These are phyloP conservation scores for Syngnathus rostellatus DNA, from an alignment of 2,797 vertebrate genomes.

Conservation along the genomic window DNA sequence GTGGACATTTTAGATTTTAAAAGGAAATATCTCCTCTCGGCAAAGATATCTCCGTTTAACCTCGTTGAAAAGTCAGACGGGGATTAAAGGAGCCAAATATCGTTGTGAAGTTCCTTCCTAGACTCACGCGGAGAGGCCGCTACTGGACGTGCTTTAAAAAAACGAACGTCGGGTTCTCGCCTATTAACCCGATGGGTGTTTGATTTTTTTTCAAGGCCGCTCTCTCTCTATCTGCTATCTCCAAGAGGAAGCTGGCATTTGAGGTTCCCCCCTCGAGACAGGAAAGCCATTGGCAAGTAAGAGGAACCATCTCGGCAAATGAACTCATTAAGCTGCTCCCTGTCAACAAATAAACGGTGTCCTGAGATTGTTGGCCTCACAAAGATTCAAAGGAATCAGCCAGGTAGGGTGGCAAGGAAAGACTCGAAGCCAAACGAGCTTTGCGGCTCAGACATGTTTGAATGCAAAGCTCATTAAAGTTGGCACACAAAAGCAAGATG, in stretches of 20 bases:
- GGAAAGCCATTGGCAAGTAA: conserved; percentile 52
- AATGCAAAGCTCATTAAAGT: conserved; percentile 66
- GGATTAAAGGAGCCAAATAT: conserved; percentile 4
- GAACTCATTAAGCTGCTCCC: conserved; percentile 69
- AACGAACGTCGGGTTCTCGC: conserved; percentile 28
- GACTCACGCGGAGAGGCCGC: not conserved
- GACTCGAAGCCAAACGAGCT: too few relatives aligned
- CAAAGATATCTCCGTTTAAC: not conserved
- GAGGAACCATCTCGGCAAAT: conserved; percentile 57
- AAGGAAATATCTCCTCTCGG: not conserved
- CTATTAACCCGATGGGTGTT: conserved; percentile 52
- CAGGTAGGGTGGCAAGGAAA: conserved; percentile 17
- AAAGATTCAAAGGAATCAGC: conserved; percentile 12
- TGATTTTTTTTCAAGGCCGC: conserved; percentile 46
- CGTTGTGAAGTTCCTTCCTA: conserved; percentile 21
- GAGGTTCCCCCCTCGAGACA: conserved; percentile 50
- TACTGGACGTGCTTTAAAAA: conserved; percentile 7
- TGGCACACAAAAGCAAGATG: conserved; percentile 61
- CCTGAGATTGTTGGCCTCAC: conserved; percentile 57
- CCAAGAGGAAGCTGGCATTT: conserved; percentile 55
- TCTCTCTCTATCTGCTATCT: conserved; percentile 16
- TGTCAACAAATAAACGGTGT: conserved; percentile 61
- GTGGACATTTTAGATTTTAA: not conserved
- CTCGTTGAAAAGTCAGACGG: not conserved
- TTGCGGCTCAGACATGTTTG: conserved; percentile 25